Evolutionary conservation across 2,113 vertebrate species (phyloP).

Genomic region (Ctenomys sociabilis): DNA sequence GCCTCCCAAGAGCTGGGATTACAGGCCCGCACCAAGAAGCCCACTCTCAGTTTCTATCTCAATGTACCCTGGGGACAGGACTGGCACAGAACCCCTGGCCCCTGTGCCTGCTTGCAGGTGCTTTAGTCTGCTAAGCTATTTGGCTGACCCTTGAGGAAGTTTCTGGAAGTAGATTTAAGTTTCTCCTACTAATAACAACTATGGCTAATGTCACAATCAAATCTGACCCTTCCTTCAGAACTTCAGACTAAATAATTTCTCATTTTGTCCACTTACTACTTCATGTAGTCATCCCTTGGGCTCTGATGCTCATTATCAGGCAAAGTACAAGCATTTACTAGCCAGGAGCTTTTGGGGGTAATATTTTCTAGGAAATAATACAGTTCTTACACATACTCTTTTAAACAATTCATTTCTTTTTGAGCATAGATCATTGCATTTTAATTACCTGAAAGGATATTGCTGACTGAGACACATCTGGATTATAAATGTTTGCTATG

Average conservation of each 20-base stretch:
- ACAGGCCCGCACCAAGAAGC: too few species aligned
- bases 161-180: conserved; percentile 42
- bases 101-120: too few species aligned
- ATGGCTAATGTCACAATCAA: conserved; percentile 31
- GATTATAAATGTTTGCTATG: conserved; percentile 19
- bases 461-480: neutral
- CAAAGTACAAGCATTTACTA: conserved; percentile 49
- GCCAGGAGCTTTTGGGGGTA: conserved; percentile 8
- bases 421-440: neutral
- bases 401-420: conserved; percentile 35
- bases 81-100: too few species aligned
- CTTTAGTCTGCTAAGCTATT: too few species aligned
- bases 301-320: conserved; percentile 16
- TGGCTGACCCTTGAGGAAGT: neutral
- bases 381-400: conserved; percentile 24
- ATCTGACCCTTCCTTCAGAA: conserved; percentile 48
- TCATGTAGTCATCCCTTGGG: conserved; percentile 1
- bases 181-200: conserved; percentile 19
- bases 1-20: too few species aligned
- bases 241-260: conserved; percentile 24
- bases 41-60: too few species aligned
- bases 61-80: too few species aligned
- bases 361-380: conserved; percentile 51
- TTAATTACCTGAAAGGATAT: conserved; percentile 42
- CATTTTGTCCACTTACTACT: conserved; percentile 5